Evolutionary conservation across 1,140 invertebrate species (phyloP), one percentile per base, ranked within the genome.

Genomic region (Arion vulgaris): DNA sequence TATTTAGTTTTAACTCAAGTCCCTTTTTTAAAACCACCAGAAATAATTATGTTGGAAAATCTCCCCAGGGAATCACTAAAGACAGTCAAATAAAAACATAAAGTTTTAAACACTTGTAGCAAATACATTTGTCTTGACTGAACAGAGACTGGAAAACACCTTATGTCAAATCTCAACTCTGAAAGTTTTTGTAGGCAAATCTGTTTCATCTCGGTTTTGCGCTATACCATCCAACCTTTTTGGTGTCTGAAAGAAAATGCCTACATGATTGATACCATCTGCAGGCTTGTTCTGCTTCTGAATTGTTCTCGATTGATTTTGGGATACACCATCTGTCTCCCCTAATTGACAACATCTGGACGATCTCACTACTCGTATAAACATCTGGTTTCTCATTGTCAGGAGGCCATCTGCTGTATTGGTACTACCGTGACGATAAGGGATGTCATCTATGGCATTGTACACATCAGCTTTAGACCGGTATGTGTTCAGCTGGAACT

Each of bases 231-330:
- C 73, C 49, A 75, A 75, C 32, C 39, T 75, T 45, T 26, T 75
- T 51, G 15, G 45, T 75, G 7, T 75, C 73, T 49, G 41, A n/a
- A 41, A 75, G 45, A 51, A 41, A 75, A 75, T 51, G 53, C 73
- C 73, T 53, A 75, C 28, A 51, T 41, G 45, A 75, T 75, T 41
- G 53, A 75, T 51, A 75, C 73, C 73, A 34, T 51, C 41, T 7
- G 41, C 73, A 19, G 32, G 73, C 73, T 75, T 75, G 26, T 75
- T 75, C 73, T 28, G 73, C 73, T 75, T 75, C 73, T 28, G 73
- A 49, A 75, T 23, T n/a, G 73, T 75, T 51, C 73, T 75, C 36
- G 32, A 49, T 75, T 75, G 45, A 75, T 75, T n/a, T 75, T 75
- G n/a, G 39, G 73, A 75, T 7, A 75, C 73, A 51, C 73, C 73